Percentiles rank a stretch among this genome's conserved stretches.
Evolutionary conservation across 2,888 invertebrate species (phyloP).

Genomic region (Osmoderma eremita): DNA sequence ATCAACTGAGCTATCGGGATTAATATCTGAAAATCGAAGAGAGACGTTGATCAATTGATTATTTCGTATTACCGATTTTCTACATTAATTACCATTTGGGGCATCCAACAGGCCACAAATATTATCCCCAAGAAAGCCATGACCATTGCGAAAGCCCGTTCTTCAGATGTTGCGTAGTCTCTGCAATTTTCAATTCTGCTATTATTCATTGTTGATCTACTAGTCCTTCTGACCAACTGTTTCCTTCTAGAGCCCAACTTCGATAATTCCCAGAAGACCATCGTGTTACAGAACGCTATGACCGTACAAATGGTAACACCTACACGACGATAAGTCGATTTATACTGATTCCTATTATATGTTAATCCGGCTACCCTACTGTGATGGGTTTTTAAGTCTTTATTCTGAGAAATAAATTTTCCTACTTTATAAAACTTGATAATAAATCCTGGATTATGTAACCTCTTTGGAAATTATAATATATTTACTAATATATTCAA

Average conservation of each 20-base stretch:
- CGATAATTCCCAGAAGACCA: constrained; percentile 80
- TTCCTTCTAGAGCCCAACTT: constrained; percentile 65
- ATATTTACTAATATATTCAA: too few species aligned
- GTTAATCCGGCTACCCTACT: too few species aligned
- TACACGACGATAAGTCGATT: too few species aligned
- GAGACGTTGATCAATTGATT: too few species aligned
- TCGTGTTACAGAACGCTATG: constrained; percentile 84
- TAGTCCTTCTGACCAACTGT: constrained; percentile 62
- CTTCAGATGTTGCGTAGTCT: constrained; percentile 75
- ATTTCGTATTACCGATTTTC: too few species aligned
- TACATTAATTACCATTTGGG: constrained; percentile 77
- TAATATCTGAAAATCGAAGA: constrained; percentile 68
- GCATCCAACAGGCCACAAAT: constrained; percentile 88
- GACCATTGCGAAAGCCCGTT: constrained; percentile 84
- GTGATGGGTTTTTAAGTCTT: too few species aligned
- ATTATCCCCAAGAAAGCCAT: constrained; percentile 86
- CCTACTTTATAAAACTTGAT: too few species aligned
- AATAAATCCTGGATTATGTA: too few species aligned
- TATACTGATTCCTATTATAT: too few species aligned
- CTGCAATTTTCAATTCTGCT: constrained; percentile 51
- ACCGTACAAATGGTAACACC: constrained; percentile 77
- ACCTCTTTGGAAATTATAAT: too few species aligned
- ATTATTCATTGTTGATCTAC: constrained; percentile 60
- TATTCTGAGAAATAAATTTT: too few species aligned
- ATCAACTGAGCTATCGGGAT: constrained; percentile 70